Base-by-base conservation (phyloP, 2,113 vertebrate genomes). In the Megaleporinus macrocephalus region DNA sequence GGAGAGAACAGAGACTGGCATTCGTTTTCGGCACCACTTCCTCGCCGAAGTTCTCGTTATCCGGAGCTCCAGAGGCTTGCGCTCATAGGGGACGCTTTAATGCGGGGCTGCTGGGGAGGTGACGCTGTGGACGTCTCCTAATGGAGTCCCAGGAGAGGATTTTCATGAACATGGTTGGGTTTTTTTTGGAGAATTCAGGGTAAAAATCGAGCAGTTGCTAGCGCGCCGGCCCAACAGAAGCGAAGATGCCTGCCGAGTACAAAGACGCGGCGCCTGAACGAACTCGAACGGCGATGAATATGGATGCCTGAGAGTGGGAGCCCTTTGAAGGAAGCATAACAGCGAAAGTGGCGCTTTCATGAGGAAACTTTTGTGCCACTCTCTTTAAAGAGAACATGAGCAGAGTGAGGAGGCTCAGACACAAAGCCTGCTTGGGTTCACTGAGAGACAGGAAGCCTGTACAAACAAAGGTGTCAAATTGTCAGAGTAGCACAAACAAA, bases 1-100 rank as follows among this genome's bases (percentile, higher is more conserved):
- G 78, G n/a, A n/a, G 88, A 84, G 89, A 82, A 88, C 74, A 73
- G 80, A 85, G 88, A 89, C 88, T 83, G 90, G 88, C 87, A 89
- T 91, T 93, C 88, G 89, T 92, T 93, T 92, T 91, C 88, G 84
- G 90, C 91, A 86, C 91, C 89, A 88, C 89, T 91, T 89, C 90
- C 90, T 90, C 86, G 87, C 75, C 81, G 83, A 91, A 89, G 89
- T 92, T 90, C 89, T 93, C 90, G 92, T 93, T 92, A 92, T 86
- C 91, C 89, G 77, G 84, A 88, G 87, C n/a, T 61, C 89, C 86
- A 87, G 87, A 89, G 86, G 85, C 87, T 86, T 79, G 51, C 47
- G 20, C 63, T 57, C 63, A 78, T 79, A 84, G 84, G 84, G 84
- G 66, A 63, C 61, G 36, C 87, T 73, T 86, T 83, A 16, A 12